Evolutionary conservation across 2,797 vertebrate genomes (phyloP), one percentile per base, ranked within the genome.

Genomic region (Psittacula derbiana): DNA sequence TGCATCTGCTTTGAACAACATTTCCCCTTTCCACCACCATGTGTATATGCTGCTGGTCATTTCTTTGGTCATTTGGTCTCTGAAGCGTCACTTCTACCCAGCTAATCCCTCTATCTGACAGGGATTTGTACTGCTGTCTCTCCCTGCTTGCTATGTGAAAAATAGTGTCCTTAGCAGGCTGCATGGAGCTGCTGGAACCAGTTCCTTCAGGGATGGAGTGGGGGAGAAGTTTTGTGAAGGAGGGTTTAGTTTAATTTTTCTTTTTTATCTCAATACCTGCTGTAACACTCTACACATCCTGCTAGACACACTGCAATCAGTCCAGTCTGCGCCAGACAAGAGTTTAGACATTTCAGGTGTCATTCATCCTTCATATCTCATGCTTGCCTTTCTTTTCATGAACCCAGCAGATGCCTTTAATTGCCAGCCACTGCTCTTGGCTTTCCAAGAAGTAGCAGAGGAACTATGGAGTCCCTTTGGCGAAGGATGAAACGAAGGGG

Each of bases 361-460:
- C 89, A 88, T 92, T 94, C 95, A 95, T 95, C 95, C 95, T 96
- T 97, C 89, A 92, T 94, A 86, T 96, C 93, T 96, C 21, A 0
- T 80, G 88, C 75, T 86, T 61, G 81, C 79, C 57, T 96, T 94
- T 80, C 50, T 78, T 96, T 84, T 92, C 87, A 49, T 76, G 84
- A 91, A 64, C 88, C 93, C 89, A 84, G 89, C 96, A 97, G 96
- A 97, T 97, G 96, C 96, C 96, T 97, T 97, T 96, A 97, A 97
- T 97, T 96, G 97, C 92, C 93, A 96, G 91, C 80, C 92, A 97
- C 90, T 6, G 3, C 75, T 92, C 78, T 95, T 88, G 93, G 93
- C 88, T 96, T 95, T 91, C 92, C 85, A 86, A 95, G 90, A 89
- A 90, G 91, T 49, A 94, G 73, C 86, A 84, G 88, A 92, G 92